Conservation (phyloP, 2,888 invertebrate genomes). For the Erebia aethiops region DNA sequence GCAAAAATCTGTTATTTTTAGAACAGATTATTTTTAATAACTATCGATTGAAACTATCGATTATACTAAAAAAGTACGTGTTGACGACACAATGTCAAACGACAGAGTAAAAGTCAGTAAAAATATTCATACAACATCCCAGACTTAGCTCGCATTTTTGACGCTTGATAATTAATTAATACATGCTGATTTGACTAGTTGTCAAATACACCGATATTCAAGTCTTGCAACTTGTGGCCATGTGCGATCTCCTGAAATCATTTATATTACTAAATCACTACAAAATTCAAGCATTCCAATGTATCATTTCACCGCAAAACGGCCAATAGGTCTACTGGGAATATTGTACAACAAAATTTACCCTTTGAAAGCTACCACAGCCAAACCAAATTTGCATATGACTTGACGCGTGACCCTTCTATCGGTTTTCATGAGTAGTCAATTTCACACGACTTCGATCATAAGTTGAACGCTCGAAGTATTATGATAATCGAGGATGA, state of each 20-base stretch:
- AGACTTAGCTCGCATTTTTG: neutral
- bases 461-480: neutral
- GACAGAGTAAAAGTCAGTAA: no score
- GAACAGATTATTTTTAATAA: no score
- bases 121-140: no score
- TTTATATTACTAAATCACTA: conserved; percentile 3
- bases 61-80: no score
- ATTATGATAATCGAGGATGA: neutral
- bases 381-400: conserved; percentile 38
- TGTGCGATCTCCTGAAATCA: neutral
- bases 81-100: no score
- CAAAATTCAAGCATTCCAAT: conserved; percentile 18
- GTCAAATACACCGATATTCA: no score
- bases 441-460: conserved; percentile 11
- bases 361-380: conserved; percentile 33
- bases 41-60: no score
- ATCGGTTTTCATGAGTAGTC: conserved; percentile 22
- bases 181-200: no score
- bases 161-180: no score
- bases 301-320: conserved; percentile 33
- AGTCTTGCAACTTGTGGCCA: neutral
- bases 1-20: no score
- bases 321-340: conserved; percentile 27
- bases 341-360: conserved; percentile 36
- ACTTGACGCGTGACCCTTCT: conserved; percentile 34